A percentile compares a stretch with the other conserved stretches of the same genome.
phyloP scores from a whole-genome alignment of 2,797 vertebrate genomes.

The Sebastes nivosus region DNA sequence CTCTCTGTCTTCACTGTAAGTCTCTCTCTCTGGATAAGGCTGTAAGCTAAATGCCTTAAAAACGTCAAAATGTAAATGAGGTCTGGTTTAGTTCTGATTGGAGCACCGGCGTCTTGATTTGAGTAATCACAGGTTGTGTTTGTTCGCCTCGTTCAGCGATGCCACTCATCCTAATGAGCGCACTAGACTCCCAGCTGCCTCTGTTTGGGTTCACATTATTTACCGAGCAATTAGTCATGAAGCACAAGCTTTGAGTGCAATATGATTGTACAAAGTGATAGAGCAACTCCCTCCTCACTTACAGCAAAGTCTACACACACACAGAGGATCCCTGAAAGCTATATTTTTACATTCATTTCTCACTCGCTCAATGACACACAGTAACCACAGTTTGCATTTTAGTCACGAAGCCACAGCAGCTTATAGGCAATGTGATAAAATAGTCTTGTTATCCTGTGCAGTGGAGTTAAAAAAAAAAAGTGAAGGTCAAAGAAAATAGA shows the following conservation, averaged over 20 bases:
- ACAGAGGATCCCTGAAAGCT: too few relatives aligned
- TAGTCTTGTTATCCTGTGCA: neutral
- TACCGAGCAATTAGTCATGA: constrained; percentile 51
- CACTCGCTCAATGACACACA: neutral
- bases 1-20: neutral
- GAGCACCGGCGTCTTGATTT: constrained; percentile 31
- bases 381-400: neutral
- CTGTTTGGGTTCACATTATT: constrained; percentile 50
- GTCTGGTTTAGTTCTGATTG: constrained; percentile 24
- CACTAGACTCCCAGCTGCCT: constrained; percentile 58
- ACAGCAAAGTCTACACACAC: neutral
- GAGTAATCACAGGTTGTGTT: constrained; percentile 52
- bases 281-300: constrained; percentile 17
- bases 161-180: constrained; percentile 61
- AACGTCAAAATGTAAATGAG: constrained; percentile 17
- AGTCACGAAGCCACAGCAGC: neutral
- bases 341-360: neutral
- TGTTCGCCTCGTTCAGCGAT: constrained; percentile 23
- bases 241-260: constrained; percentile 18
- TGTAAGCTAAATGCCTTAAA: neutral
- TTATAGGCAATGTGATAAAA: neutral
- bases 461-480: neutral
- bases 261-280: constrained; percentile 24
- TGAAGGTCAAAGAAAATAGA: constrained; percentile 30
- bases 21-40: neutral